Percentiles rank a stretch among this genome's conserved stretches.
Evolutionary conservation across 2,797 vertebrate species (phyloP).

Genomic region (Sorex maritimensis): DNA sequence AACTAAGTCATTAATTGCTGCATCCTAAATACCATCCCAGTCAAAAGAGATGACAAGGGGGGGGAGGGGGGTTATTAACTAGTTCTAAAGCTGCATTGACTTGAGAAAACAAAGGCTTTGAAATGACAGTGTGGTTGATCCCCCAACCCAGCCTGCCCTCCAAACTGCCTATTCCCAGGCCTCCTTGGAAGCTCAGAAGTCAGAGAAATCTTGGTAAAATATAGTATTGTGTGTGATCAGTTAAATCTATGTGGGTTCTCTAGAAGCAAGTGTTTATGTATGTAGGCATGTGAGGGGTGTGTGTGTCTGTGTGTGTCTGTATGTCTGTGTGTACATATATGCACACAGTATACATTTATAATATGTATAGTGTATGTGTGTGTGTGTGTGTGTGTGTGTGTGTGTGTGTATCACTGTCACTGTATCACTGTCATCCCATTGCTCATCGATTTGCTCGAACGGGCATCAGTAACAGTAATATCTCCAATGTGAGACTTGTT

Average conservation of each 20-base stretch:
- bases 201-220: not conserved
- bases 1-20: constrained; percentile 14
- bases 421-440: too few relatives aligned
- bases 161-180: not conserved
- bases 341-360: too few relatives aligned
- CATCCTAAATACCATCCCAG: constrained; percentile 10
- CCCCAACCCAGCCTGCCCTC: not conserved
- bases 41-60: constrained; percentile 47
- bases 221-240: not conserved
- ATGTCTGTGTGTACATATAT: too few relatives aligned
- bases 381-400: too few relatives aligned
- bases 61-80: constrained; percentile 40
- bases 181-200: not conserved
- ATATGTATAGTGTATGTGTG: too few relatives aligned
- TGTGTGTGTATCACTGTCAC: too few relatives aligned
- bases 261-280: not conserved
- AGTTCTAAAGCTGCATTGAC: constrained; percentile 25
- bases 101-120: constrained; percentile 78
- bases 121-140: constrained; percentile 24
- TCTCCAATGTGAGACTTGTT: too few relatives aligned
- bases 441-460: too few relatives aligned
- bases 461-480: too few relatives aligned
- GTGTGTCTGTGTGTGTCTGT: too few relatives aligned
- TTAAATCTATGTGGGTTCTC: not conserved
- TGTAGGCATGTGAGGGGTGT: rapidly evolving